Evolutionary conservation across 2,888 invertebrate species (phyloP), one percentile per base, ranked within the genome.

Genomic region (Orchesellides sinensis): DNA sequence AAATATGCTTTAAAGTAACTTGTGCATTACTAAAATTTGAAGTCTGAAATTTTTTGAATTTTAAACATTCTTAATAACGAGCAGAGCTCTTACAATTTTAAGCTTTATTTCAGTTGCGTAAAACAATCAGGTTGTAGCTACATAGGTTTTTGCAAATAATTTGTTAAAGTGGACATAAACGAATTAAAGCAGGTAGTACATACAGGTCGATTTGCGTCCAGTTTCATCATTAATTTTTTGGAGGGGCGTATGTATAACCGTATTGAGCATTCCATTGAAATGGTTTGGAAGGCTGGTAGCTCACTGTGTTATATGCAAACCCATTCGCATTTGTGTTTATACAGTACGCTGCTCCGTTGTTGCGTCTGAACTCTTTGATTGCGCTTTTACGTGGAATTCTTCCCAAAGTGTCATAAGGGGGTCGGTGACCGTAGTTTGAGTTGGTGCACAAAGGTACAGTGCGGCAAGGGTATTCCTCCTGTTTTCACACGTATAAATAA

Each of bases 401-500:
- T 12, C 25, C 27, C 65, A 65, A 49, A 8, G 77, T 45, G 29
- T 87, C 87, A 68, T 87, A 84, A 1, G 83, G 84, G 5, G 85
- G 86, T 19, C 87, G 75, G 52, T 87, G 87, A 35, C 88, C 88
- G 68, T 88, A 87, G 19, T 87, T 83, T 8, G 87, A 84, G 59
- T 73, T 87, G 0, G 87, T 86, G 10, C 82, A 54, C 2, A 88
- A 25, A 8, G 88, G 87, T 14, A 88, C 83, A 21, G 79, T 81
- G 0, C 88, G 84, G 56, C 87, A 88, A 23, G 87, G 86, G 68
- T 85, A 88, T 75, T 87, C 84, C 72, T 88, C 88, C 86, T 86
- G 59, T n/a, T n/a, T n/a, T n/a, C n/a, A n/a, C n/a, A 29, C 21
- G 4, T 32, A 61, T 32, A 12, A 61, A n/a, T 5, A 47, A 73